A percentile compares a stretch with the other conserved stretches of the same genome.
Evolutionary conservation across 2,888 invertebrate species (phyloP).

Genomic region (Melieria picta): DNA sequence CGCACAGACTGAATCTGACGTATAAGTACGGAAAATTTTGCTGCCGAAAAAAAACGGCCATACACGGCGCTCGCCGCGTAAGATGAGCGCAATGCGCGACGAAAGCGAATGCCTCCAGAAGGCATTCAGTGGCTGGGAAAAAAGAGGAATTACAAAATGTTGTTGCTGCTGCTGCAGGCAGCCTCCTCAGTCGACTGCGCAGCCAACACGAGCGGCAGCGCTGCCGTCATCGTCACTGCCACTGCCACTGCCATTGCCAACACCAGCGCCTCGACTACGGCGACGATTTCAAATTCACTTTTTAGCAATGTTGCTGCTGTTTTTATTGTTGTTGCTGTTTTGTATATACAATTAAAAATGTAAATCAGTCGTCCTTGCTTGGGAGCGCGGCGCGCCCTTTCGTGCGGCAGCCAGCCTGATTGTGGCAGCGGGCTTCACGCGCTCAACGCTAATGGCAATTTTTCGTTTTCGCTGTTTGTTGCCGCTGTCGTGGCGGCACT

Average conservation of each 20-base stretch:
- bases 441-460: slow-evolving; percentile 52
- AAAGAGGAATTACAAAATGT: too few species aligned
- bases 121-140: too few species aligned
- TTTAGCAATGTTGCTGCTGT: slow-evolving; percentile 32
- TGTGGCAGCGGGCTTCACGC: slow-evolving; percentile 18
- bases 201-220: background rate
- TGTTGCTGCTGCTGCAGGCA: too few species aligned
- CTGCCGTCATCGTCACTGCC: background rate
- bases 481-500: slow-evolving; percentile 28
- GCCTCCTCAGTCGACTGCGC: too few species aligned
- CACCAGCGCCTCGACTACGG: background rate
- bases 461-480: slow-evolving; percentile 33
- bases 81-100: too few species aligned
- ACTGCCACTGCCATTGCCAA: background rate
- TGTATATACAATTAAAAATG: slow-evolving; percentile 58
- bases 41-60: background rate
- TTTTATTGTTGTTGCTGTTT: slow-evolving; percentile 41
- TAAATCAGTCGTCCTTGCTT: slow-evolving; percentile 54
- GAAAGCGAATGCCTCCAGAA: too few species aligned
- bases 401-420: slow-evolving; percentile 28
- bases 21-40: slow-evolving; percentile 9
- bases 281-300: slow-evolving; percentile 27
- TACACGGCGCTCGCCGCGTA: too few species aligned
- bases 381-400: slow-evolving; percentile 33
- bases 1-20: background rate